These are phyloP conservation scores for Drosophila lowei DNA, from an alignment of 1,140 invertebrate genomes.

Conservation along the genomic window DNA sequence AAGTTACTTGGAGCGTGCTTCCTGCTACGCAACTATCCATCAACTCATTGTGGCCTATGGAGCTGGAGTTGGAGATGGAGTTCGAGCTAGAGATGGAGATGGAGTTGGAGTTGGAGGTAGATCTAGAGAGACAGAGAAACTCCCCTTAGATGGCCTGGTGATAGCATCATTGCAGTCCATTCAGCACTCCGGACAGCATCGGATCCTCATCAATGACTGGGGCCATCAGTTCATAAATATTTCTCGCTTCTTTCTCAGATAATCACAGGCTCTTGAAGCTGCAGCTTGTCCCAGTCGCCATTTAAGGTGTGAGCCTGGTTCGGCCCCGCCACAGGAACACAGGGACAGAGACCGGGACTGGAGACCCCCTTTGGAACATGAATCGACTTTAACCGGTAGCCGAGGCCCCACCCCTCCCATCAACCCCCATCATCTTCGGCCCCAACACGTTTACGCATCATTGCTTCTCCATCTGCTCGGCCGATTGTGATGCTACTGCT, in stretches of 20 bases:
- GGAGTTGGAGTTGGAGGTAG: neutral
- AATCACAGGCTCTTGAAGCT: conserved; percentile 77
- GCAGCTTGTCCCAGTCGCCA: conserved; percentile 59
- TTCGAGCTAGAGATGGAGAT: conserved; percentile 19
- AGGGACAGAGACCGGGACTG: too few species aligned
- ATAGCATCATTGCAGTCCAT: conserved; percentile 26
- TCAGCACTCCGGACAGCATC: conserved; percentile 33
- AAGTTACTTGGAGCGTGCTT: conserved; percentile 72
- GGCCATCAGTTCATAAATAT: conserved; percentile 77
- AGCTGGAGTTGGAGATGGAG: neutral
- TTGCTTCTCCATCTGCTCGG: conserved; percentile 34
- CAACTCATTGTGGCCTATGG: conserved; percentile 33
- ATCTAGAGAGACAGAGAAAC: conserved; percentile 22
- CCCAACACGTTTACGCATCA: conserved; percentile 77
- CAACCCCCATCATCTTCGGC: conserved; percentile 16
- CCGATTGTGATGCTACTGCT: conserved; percentile 7
- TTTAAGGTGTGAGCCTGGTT: conserved; percentile 70
- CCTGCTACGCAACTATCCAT: conserved; percentile 57
- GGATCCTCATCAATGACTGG: conserved; percentile 66
- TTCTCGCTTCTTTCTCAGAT: conserved; percentile 65
- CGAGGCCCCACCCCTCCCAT: conserved; percentile 25
- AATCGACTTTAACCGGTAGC: conserved; percentile 54
- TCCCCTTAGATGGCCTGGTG: conserved; percentile 51
- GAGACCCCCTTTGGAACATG: conserved; percentile 20
- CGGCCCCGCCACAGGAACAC: conserved; percentile 16